Evolutionary conservation across 2,888 invertebrate genomes (phyloP).

Genomic region (Athalia rosae): DNA sequence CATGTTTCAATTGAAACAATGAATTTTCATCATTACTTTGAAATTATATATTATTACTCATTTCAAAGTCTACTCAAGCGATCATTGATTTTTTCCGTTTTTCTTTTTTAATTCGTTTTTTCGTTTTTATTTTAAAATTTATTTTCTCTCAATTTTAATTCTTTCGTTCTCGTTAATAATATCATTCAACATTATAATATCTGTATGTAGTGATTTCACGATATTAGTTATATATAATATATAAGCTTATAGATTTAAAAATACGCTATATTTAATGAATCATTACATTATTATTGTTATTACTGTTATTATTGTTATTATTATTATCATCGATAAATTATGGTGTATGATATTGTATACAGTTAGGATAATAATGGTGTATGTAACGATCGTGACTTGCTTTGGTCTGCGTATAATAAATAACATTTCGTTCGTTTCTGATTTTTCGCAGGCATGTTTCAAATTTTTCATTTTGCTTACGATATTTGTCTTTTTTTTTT

Average conservation of each 20-base stretch:
- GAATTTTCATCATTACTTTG: neutral
- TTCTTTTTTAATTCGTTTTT: neutral
- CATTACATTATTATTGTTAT: no score
- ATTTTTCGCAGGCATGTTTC: no score
- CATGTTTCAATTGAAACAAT: no score
- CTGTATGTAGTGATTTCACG: conserved; percentile 61
- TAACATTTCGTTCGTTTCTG: no score
- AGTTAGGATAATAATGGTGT: no score
- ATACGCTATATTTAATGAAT: no score
- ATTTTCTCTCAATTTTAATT: neutral
- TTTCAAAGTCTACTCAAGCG: neutral
- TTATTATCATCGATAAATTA: no score
- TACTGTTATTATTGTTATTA: neutral
- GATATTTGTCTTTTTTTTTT: no score
- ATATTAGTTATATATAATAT: neutral
- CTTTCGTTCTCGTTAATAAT: neutral
- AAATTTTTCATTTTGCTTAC: no score
- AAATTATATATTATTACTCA: conserved; percentile 7
- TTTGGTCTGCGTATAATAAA: no score
- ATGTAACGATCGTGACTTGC: no score
- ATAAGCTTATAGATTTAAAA: conserved; percentile 29
- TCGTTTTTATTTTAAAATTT: neutral
- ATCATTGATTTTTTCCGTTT: conserved; percentile 15
- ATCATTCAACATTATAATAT: conserved; percentile 52
- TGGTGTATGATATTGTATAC: no score